Conservation (phyloP, 2,888 invertebrate species). For the Elysia crispata region DNA sequence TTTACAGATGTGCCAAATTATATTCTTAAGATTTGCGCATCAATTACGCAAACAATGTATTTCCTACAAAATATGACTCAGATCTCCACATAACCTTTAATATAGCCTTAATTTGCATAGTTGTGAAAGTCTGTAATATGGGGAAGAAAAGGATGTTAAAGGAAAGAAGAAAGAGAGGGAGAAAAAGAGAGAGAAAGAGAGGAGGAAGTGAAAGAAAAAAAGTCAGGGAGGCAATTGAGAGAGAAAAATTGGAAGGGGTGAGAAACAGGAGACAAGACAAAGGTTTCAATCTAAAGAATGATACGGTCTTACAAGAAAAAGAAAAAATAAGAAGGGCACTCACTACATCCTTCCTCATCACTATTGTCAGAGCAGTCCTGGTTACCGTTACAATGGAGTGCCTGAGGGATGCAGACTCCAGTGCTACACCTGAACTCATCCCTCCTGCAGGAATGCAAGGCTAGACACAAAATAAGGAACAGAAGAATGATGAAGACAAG, state of each 20-base stretch:
- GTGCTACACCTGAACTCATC: slow-evolving; percentile 89
- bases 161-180: neutral
- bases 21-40: no score
- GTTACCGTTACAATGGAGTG: slow-evolving; percentile 89
- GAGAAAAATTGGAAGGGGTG: neutral
- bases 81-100: no score
- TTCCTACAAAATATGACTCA: no score
- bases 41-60: no score
- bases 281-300: no score
- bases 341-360: slow-evolving; percentile 73
- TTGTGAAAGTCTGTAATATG: no score
- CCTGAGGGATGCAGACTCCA: slow-evolving; percentile 85
- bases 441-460: slow-evolving; percentile 61
- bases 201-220: neutral
- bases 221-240: neutral
- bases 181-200: neutral
- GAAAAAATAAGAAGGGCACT: slow-evolving; percentile 56
- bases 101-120: no score
- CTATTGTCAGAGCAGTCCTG: slow-evolving; percentile 86
- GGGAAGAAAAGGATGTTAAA: no score
- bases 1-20: no score
- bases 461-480: slow-evolving; percentile 6
- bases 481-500: neutral
- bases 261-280: neutral
- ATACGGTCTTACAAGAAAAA: slow-evolving; percentile 52